These are phyloP conservation scores for Agrotis segetum DNA, from an alignment of 2,888 invertebrate species.

Conservation along the genomic window DNA sequence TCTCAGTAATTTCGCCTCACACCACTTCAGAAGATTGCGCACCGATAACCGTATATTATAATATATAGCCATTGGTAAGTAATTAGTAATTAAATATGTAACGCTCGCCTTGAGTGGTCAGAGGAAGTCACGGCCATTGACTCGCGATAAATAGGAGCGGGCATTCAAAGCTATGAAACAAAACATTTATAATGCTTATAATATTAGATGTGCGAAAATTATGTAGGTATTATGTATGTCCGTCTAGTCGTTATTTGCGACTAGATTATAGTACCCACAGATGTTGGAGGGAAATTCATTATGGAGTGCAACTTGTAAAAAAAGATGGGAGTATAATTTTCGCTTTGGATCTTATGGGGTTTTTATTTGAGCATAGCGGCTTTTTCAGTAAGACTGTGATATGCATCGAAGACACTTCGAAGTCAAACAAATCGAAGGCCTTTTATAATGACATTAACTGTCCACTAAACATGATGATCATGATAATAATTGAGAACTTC, in stretches of 20 bases:
- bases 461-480: not conserved
- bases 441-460: not conserved
- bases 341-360: not conserved
- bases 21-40: slow-evolving; percentile 22
- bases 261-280: not conserved
- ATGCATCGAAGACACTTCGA: too few relatives aligned
- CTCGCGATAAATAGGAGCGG: slow-evolving; percentile 68
- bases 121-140: slow-evolving; percentile 77
- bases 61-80: slow-evolving; percentile 29
- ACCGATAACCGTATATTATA: slow-evolving; percentile 17
- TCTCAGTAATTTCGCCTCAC: not conserved
- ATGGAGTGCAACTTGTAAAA: not conserved
- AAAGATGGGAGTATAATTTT: not conserved
- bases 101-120: slow-evolving; percentile 66
- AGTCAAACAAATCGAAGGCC: too few relatives aligned
- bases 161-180: slow-evolving; percentile 16
- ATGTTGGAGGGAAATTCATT: not conserved
- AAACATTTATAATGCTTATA: slow-evolving; percentile 13
- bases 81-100: slow-evolving; percentile 56
- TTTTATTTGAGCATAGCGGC: too few relatives aligned
- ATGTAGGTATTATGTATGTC: too few relatives aligned
- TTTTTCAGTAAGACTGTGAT: too few relatives aligned
- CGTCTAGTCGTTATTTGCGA: not conserved
- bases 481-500: not conserved
- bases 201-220: not conserved